Conservation (phyloP, 2,797 vertebrate genomes). For the Artibeus jamaicensis region DNA sequence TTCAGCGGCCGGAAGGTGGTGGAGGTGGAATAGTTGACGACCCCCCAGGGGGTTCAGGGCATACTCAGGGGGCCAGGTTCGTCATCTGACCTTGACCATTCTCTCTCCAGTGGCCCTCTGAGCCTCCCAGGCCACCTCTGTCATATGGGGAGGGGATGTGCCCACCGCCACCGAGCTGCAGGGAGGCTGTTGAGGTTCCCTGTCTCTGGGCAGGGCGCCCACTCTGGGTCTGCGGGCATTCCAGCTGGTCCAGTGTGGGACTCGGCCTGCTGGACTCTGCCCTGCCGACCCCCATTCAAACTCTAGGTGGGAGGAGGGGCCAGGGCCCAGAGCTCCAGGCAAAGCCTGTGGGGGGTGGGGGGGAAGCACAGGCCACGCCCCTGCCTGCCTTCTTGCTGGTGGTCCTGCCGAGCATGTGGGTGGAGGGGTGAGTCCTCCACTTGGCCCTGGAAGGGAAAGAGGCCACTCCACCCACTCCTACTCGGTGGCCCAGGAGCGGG, state of each 20-base stretch:
- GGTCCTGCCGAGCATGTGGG: conserved; percentile 88
- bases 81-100: background rate
- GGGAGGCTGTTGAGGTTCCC: background rate
- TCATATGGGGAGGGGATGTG: background rate
- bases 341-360: too few relatives aligned
- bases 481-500: background rate
- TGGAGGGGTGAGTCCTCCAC: conserved; percentile 79
- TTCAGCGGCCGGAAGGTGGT: background rate
- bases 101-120: background rate
- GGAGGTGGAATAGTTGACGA: background rate
- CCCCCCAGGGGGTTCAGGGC: background rate
- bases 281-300: background rate
- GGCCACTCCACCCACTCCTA: background rate
- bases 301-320: background rate
- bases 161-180: background rate
- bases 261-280: background rate
- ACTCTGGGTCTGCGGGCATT: fast-evolving
- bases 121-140: background rate
- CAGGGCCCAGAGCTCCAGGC: too few relatives aligned
- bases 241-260: background rate
- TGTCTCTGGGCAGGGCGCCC: fast-evolving
- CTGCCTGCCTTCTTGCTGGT: conserved; percentile 91
- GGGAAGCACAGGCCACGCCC: background rate
- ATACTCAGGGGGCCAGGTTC: background rate
- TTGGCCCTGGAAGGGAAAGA: background rate